Evolutionary conservation across 2,888 invertebrate species (phyloP).

Genomic region (Rhaphigaster nebulosa): DNA sequence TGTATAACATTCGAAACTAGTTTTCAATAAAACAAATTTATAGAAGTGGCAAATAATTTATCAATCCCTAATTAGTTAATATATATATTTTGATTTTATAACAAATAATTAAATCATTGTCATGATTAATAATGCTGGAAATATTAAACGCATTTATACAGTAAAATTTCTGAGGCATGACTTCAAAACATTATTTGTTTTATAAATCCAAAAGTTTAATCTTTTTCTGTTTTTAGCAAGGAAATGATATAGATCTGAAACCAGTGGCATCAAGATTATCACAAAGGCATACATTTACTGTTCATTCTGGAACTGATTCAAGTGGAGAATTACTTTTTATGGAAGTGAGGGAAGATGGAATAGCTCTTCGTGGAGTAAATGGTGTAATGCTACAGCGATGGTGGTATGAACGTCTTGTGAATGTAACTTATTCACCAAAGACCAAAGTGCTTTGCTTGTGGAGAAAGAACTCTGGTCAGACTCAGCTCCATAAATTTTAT

Average conservation of each 20-base stretch:
- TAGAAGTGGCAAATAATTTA: no score
- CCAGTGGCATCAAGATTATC: constrained; percentile 94
- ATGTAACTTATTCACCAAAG: constrained; percentile 99
- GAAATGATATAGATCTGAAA: constrained; percentile 97
- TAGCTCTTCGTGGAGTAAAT: constrained; percentile 80
- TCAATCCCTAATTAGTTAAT: no score
- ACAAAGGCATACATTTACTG: constrained; percentile 97
- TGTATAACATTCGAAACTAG: no score
- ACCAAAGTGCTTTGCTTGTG: constrained; percentile 94
- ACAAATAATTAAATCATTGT: not conserved
- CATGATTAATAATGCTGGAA: not conserved
- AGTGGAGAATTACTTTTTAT: constrained; percentile 89
- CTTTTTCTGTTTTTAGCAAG: constrained; percentile 77
- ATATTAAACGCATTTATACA: not conserved
- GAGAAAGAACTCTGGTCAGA: constrained; percentile 94
- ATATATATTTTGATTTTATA: not conserved
- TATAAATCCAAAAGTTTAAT: not conserved
- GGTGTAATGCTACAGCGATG: constrained; percentile 94
- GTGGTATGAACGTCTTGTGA: constrained; percentile 99
- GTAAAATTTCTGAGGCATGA: not conserved
- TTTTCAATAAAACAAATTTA: no score
- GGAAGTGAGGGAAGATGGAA: constrained; percentile 95
- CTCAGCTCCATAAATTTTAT: constrained; percentile 97
- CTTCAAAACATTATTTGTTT: not conserved
- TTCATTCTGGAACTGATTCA: constrained; percentile 95